Base-by-base conservation (phyloP, 2,113 vertebrate genomes). In the Hippocampus comes region DNA sequence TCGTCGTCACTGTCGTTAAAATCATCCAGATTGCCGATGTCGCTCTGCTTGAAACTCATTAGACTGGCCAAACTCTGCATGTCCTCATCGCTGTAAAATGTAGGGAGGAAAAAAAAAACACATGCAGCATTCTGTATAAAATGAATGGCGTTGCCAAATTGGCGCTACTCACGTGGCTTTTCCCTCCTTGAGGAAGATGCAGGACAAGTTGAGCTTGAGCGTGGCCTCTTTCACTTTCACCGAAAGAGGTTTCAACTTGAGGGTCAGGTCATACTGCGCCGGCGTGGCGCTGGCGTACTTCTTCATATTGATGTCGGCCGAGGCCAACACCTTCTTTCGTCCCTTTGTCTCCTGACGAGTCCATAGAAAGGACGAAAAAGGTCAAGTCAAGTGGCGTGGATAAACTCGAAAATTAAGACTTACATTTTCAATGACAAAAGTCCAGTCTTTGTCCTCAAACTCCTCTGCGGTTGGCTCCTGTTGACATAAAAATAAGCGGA, bases 31-130 rank as follows among this genome's bases (percentile, higher is more conserved):
- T 96, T 95, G 5, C 94, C 95, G 15, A 97, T 88, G 0, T 96
- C 95, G 0, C 91, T 91, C 34, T 92, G 93, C 64, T 96, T 96
- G 76, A 95, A 87, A 5, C 95, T 97, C 94, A 96, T 91, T 18
- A 97, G 91, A 84, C 95, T 97, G 71, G 95, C 95, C 68, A 97
- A 74, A 72, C 95, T 97, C 88, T 96, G 95, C 95, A 97, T 97
- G 89, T 97, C 95, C 63, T 96, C 95, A 0, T 96, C 95, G 68
- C 95, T 96, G 88, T 46, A 71, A 43, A 11, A 42, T 77, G 20
- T 41, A 72, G 48, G 9, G 41, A 77, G 21, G 9, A 48, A 14
- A 75, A 18, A 41, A 20, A 10, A 20, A 34, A 14, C 21, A 34
- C n/a, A 17, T 59, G 23, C 41, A 66, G 14, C 23, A 76, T 51